Percentiles rank a stretch among this genome's conserved stretches.
Evolutionary conservation across 53 echinoderm and acorn worm species (phyloP).

Genomic region (Paracentrotus lividus): DNA sequence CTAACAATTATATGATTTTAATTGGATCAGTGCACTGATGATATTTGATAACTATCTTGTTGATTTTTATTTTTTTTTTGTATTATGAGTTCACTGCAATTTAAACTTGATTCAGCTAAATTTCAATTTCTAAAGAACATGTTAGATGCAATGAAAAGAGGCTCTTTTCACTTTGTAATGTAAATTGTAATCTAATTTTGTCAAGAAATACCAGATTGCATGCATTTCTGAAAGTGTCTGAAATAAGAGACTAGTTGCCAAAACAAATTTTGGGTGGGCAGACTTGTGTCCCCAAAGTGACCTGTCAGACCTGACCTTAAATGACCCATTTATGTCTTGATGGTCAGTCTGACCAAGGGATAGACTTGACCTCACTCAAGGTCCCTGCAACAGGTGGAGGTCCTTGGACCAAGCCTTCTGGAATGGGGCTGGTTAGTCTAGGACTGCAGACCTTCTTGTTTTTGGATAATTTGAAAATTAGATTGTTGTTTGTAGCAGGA

Average conservation of each 20-base stretch:
- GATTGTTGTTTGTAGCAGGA: no score
- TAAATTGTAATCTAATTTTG: neutral
- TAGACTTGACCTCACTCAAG: slow-evolving; percentile 38
- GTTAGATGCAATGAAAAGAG: no score
- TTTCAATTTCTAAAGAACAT: no score
- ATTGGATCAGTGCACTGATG: neutral
- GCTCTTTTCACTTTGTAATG: neutral
- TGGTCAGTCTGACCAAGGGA: slow-evolving; percentile 30
- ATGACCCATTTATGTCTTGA: slow-evolving; percentile 36
- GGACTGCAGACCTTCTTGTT: neutral
- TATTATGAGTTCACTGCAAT: no score
- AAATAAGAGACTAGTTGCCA: neutral
- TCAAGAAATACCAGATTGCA: neutral
- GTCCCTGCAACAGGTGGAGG: slow-evolving; percentile 2
- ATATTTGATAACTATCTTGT: neutral
- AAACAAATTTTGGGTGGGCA: slow-evolving; percentile 29
- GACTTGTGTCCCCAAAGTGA: neutral
- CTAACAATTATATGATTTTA: neutral
- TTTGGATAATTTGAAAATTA: no score
- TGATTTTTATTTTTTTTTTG: neutral
- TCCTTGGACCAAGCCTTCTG: slow-evolving; percentile 8
- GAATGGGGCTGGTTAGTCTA: neutral
- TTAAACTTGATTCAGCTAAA: neutral
- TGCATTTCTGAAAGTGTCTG: neutral
- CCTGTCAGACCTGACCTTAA: slow-evolving; percentile 36